Evolutionary conservation across 2,797 vertebrate species (phyloP).

Genomic region (Pangasius sanitwongsei): DNA sequence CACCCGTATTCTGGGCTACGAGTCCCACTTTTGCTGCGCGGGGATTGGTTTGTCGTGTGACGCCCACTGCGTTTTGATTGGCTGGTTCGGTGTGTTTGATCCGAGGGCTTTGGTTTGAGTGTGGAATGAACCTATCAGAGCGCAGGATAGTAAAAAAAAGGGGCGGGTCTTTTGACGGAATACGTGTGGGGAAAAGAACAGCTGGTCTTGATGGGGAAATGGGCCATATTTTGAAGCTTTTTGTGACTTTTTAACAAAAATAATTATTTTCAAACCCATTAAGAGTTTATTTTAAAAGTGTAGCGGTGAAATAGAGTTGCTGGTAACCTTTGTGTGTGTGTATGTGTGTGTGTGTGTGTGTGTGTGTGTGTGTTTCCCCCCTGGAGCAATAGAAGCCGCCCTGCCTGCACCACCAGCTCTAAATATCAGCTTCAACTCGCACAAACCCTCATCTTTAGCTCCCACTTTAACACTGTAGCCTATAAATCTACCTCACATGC

Average conservation of each 20-base stretch:
- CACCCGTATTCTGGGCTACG: background rate
- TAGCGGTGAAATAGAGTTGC: background rate
- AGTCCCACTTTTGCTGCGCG: background rate
- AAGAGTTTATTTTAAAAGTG: background rate
- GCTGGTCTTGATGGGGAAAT: background rate
- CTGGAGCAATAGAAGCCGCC: constrained; percentile 12
- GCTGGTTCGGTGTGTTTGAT: background rate
- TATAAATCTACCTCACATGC: background rate
- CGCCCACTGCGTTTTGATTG: background rate
- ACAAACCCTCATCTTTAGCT: background rate
- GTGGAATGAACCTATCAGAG: background rate
- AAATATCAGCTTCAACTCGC: background rate
- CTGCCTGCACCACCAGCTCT: constrained; percentile 7
- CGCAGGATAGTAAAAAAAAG: background rate
- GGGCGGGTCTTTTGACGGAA: background rate
- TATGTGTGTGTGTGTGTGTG: background rate
- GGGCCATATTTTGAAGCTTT: background rate
- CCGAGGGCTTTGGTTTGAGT: too few relatives aligned
- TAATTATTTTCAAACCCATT: background rate
- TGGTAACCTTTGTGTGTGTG: background rate
- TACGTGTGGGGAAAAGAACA: background rate
- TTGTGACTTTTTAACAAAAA: background rate
- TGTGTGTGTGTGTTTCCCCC: background rate
- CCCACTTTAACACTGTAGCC: background rate
- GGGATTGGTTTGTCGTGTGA: background rate